phyloP scores from a whole-genome alignment of 2,797 vertebrate genomes.

The Holocentrus rufus region DNA sequence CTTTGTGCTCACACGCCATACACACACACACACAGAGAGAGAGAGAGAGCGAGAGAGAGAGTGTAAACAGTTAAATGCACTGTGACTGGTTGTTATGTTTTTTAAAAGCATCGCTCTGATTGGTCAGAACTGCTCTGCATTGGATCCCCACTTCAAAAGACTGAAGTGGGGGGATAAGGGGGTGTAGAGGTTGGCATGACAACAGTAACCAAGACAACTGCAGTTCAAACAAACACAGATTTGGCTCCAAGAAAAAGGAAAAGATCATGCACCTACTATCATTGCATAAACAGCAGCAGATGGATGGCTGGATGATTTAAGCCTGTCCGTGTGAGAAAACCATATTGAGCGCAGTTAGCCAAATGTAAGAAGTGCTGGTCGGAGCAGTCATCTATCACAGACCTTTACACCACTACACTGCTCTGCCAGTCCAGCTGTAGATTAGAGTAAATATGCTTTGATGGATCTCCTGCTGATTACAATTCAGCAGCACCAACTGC shows the following conservation, averaged over 20 bases:
- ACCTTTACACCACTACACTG: conserved; percentile 1
- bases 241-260: conserved; percentile 48
- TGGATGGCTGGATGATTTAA: conserved; percentile 41
- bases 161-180: conserved; percentile 23
- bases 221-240: conserved; percentile 79
- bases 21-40: conserved; percentile 14
- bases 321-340: conserved; percentile 39
- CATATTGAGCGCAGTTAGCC: conserved; percentile 28
- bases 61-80: conserved; percentile 59
- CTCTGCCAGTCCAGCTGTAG: conserved; percentile 40
- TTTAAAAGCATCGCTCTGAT: conserved; percentile 59
- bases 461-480: conserved; percentile 53
- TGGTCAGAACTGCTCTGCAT: conserved; percentile 71
- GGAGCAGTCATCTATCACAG: conserved; percentile 45
- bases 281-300: conserved; percentile 54
- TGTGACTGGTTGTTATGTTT: conserved; percentile 58
- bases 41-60: conserved; percentile 16
- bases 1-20: conserved; percentile 13
- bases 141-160: conserved; percentile 73
- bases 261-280: conserved; percentile 45
- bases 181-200: conserved; percentile 74
- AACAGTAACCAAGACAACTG: conserved; percentile 79
- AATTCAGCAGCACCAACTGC: conserved; percentile 54
- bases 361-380: conserved; percentile 44
- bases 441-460: conserved; percentile 38